These are phyloP conservation scores for Neodontobutis hainanensis DNA, from an alignment of 2,113 vertebrate genomes.

Conservation along the genomic window DNA sequence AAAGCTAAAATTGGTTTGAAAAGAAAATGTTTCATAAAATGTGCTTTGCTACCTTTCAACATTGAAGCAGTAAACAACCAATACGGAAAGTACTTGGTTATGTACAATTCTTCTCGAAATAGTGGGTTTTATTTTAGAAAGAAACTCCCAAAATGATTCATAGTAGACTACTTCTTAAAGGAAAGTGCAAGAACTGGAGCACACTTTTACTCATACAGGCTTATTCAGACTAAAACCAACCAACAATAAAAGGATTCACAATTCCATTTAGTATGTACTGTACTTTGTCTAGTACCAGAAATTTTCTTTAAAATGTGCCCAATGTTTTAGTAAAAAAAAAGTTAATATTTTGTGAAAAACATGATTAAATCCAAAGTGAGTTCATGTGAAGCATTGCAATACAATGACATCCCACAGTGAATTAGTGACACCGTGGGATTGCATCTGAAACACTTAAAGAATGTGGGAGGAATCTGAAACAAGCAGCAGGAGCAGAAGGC, in stretches of 20 bases:
- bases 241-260: constrained; percentile 42
- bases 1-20: constrained; percentile 19
- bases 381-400: constrained; percentile 29
- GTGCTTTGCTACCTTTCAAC: background rate
- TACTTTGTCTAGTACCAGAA: constrained; percentile 35
- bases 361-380: constrained; percentile 12
- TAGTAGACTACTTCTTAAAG: constrained; percentile 22
- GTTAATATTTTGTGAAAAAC: constrained; percentile 5
- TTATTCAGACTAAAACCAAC: constrained; percentile 46
- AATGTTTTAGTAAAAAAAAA: constrained; percentile 3
- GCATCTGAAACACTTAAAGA: constrained; percentile 23
- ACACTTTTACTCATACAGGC: constrained; percentile 25
- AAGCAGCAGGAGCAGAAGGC: constrained; percentile 6
- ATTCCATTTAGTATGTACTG: constrained; percentile 33
- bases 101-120: constrained; percentile 6
- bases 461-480: constrained; percentile 42
- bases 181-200: constrained; percentile 15
- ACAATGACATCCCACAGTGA: constrained; percentile 24
- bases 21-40: constrained; percentile 9
- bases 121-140: constrained; percentile 31
- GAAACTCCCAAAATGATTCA: constrained; percentile 40
- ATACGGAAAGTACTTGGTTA: background rate
- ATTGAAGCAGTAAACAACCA: too few species aligned
- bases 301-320: constrained; percentile 28
- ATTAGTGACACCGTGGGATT: constrained; percentile 34